Evolutionary conservation across 2,113 vertebrate genomes (phyloP).

Genomic region (Gasterosteus nipponicus): DNA sequence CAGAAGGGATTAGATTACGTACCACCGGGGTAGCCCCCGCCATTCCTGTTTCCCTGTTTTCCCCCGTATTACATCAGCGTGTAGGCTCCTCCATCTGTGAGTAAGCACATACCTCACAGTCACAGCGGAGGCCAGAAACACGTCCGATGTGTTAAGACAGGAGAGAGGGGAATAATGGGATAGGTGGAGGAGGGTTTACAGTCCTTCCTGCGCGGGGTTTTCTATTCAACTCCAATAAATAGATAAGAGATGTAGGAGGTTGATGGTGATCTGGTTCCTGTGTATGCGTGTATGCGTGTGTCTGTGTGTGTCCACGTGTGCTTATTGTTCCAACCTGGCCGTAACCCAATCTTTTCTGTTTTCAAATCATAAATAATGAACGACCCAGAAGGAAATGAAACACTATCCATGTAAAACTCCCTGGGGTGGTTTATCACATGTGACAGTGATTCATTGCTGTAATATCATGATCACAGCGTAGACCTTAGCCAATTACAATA

Average conservation of each 20-base stretch:
- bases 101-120: conserved; percentile 75
- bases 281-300: conserved; percentile 31
- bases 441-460: conserved; percentile 63
- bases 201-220: conserved; percentile 56
- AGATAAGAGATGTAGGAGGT: conserved; percentile 55
- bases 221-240: conserved; percentile 40
- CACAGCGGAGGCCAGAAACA: conserved; percentile 60
- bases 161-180: conserved; percentile 49
- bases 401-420: conserved; percentile 62
- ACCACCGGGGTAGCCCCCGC: conserved; percentile 63
- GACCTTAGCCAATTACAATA: conserved; percentile 54
- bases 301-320: conserved; percentile 13
- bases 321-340: conserved; percentile 55
- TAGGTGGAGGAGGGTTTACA: conserved; percentile 52
- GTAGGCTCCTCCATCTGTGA: conserved; percentile 69
- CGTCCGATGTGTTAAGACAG: conserved; percentile 56
- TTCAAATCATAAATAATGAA: conserved; percentile 66
- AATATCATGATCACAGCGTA: conserved; percentile 57
- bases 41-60: conserved; percentile 52
- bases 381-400: conserved; percentile 65
- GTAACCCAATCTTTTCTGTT: conserved; percentile 53
- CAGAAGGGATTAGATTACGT: conserved; percentile 74
- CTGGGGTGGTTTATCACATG: conserved; percentile 64
- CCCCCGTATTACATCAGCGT: conserved; percentile 77
- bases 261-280: conserved; percentile 61